Evolutionary conservation across 2,888 invertebrate species (phyloP).

Genomic region (Tinea semifulvella): DNA sequence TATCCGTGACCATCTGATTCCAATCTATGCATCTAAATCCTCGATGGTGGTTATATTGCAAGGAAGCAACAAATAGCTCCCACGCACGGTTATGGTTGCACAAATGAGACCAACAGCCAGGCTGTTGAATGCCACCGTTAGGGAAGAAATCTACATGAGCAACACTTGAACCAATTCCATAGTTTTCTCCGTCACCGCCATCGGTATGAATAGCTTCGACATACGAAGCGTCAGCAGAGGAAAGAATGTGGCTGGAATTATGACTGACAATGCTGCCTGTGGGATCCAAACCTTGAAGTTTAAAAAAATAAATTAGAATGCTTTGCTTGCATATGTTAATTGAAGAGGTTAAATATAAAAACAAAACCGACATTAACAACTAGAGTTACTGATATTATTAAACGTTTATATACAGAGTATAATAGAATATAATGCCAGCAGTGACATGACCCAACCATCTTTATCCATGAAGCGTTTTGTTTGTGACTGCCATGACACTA

Average conservation of each 20-base stretch:
- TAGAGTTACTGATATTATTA: too few relatives aligned
- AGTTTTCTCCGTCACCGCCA: background rate
- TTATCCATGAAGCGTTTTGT: too few relatives aligned
- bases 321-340: too few relatives aligned
- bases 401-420: too few relatives aligned
- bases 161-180: background rate
- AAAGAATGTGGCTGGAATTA: background rate
- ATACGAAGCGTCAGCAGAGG: background rate
- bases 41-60: constrained; percentile 13
- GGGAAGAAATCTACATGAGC: constrained; percentile 16
- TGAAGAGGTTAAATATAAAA: background rate
- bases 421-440: too few relatives aligned
- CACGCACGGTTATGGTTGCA: constrained; percentile 19
- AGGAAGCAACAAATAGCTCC: constrained; percentile 17
- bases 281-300: constrained; percentile 1
- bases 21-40: constrained; percentile 15
- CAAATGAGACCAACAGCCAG: constrained; percentile 17
- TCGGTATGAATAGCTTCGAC: constrained; percentile 6
- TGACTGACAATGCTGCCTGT: background rate
- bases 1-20: constrained; percentile 14
- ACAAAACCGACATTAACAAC: background rate
- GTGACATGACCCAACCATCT: too few relatives aligned
- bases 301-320: too few relatives aligned
- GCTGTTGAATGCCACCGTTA: constrained; percentile 27
- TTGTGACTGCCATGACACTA: too few relatives aligned